A percentile compares a stretch with the other conserved stretches of the same genome.
Evolutionary conservation across 2,888 invertebrate genomes (phyloP).

Genomic region (Pasiphila rectangulata): DNA sequence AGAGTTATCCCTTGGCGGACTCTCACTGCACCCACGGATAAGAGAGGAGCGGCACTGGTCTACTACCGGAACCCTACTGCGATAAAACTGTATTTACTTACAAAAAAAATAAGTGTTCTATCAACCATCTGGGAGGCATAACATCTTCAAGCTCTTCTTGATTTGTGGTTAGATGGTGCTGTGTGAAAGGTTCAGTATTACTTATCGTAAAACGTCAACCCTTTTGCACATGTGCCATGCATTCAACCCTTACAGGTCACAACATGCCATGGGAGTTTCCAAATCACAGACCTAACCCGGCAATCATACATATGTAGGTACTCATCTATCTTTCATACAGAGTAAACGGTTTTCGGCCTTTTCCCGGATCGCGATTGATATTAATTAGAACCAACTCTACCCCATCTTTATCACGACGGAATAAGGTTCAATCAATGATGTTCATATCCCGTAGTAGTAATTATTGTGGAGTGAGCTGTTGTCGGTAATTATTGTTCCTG

Average conservation of each 20-base stretch:
- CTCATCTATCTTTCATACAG: slow-evolving; percentile 69
- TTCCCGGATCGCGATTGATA: slow-evolving; percentile 62
- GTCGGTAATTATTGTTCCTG: slow-evolving; percentile 66
- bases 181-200: no score
- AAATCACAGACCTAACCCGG: slow-evolving; percentile 63
- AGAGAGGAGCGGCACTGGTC: no score
- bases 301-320: slow-evolving; percentile 71
- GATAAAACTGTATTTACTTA: no score
- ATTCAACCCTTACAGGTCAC: slow-evolving; percentile 22
- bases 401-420: slow-evolving; percentile 32
- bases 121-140: no score
- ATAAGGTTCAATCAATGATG: slow-evolving; percentile 37
- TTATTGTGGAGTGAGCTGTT: slow-evolving; percentile 70
- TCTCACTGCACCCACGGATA: no score
- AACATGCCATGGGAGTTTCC: slow-evolving; percentile 49
- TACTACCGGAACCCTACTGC: no score
- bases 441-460: slow-evolving; percentile 41
- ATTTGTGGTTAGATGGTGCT: no score
- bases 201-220: slow-evolving; percentile 5
- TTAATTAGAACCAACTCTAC: slow-evolving; percentile 48
- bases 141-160: no score
- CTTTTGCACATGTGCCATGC: background rate
- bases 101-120: no score
- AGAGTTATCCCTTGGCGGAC: no score
- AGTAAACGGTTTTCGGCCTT: slow-evolving; percentile 72